Evolutionary conservation across 2,888 invertebrate species (phyloP).

Genomic region (Cryptocephalus moraei): DNA sequence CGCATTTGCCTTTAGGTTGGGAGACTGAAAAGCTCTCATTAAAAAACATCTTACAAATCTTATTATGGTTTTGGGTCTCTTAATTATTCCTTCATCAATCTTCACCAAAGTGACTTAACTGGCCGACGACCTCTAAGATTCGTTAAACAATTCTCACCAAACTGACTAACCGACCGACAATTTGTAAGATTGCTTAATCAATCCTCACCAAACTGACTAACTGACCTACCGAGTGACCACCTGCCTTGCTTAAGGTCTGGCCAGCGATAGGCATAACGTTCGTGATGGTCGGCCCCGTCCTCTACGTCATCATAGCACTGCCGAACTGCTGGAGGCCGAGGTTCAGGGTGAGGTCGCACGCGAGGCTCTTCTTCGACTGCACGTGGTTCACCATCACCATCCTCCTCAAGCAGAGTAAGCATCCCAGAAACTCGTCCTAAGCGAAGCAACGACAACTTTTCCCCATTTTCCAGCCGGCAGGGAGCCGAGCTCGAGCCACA

Average conservation of each 20-base stretch:
- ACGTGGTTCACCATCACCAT: conserved; percentile 65
- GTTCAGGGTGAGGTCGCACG: conserved; percentile 29
- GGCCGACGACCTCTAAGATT: no score
- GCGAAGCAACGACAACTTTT: neutral
- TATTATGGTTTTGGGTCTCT: no score
- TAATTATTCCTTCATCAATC: no score
- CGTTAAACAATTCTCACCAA: no score
- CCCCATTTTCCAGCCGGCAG: conserved; percentile 40
- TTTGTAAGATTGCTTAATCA: no score
- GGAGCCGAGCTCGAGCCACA: conserved; percentile 52
- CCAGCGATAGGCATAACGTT: conserved; percentile 56
- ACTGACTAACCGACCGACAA: no score
- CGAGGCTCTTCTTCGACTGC: conserved; percentile 46
- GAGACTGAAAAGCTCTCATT: no score
- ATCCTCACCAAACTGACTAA: neutral
- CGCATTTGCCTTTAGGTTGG: no score
- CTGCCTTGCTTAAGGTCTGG: conserved; percentile 50
- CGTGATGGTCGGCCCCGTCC: conserved; percentile 55
- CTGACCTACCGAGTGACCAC: no score
- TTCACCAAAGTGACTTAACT: no score
- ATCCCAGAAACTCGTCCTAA: neutral
- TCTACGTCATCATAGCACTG: conserved; percentile 56
- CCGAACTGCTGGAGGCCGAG: conserved; percentile 47
- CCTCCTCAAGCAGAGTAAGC: conserved; percentile 60
- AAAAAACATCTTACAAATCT: no score